Evolutionary conservation across 2,113 vertebrate species (phyloP).

Genomic region (Rynchops niger): DNA sequence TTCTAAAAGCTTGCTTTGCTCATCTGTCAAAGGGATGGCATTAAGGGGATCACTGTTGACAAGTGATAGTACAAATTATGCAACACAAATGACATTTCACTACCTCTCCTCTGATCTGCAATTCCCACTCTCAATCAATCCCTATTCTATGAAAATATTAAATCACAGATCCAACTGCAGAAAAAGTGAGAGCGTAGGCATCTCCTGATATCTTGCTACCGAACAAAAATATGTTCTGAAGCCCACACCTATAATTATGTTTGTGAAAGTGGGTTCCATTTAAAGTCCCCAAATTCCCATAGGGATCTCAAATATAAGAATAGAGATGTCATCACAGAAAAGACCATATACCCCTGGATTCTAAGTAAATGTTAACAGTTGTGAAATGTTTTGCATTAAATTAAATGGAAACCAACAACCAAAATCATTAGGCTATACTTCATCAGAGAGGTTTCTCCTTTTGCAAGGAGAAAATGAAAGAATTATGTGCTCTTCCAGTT

Average conservation of each 20-base stretch:
- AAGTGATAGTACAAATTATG: slow-evolving; percentile 82
- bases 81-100: slow-evolving; percentile 78
- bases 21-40: slow-evolving; percentile 75
- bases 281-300: not conserved
- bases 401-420: not conserved
- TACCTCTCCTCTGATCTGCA: slow-evolving; percentile 75
- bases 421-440: not conserved
- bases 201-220: slow-evolving; percentile 14
- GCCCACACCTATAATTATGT: slow-evolving; percentile 50
- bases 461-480: not conserved
- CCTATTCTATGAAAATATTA: slow-evolving; percentile 66
- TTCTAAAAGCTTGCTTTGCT: slow-evolving; percentile 72
- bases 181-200: slow-evolving; percentile 16
- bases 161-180: slow-evolving; percentile 41
- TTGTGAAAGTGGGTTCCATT: not conserved
- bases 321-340: not conserved
- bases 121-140: slow-evolving; percentile 73
- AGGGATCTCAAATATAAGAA: not conserved
- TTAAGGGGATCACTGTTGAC: slow-evolving; percentile 81
- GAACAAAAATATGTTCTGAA: slow-evolving; percentile 40
- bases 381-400: not conserved
- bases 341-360: not conserved
- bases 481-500: not conserved
- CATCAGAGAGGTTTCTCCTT: not conserved
- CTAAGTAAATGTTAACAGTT: not conserved